Percentiles rank a stretch among this genome's conserved stretches.
Evolutionary conservation across 2,113 vertebrate species (phyloP).

Genomic region (Seriola dumerili): DNA sequence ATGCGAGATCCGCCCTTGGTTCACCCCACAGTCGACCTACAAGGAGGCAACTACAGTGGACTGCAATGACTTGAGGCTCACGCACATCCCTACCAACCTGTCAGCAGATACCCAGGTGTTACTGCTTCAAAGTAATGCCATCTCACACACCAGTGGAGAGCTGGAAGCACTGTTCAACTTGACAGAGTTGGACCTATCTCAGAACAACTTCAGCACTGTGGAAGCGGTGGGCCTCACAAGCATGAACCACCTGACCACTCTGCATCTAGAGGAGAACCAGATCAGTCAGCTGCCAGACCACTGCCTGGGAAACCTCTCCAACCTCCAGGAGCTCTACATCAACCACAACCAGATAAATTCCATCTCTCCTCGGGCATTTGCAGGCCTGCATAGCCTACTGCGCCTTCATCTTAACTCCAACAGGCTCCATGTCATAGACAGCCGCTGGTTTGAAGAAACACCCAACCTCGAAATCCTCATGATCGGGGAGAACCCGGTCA

Average conservation of each 20-base stretch:
- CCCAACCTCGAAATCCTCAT: conserved; percentile 97
- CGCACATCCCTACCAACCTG: conserved; percentile 92
- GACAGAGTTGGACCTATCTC: conserved; percentile 96
- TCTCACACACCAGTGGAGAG: conserved; percentile 90
- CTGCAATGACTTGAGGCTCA: conserved; percentile 96
- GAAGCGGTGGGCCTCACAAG: conserved; percentile 91
- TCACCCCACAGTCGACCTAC: conserved; percentile 97
- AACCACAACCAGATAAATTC: conserved; percentile 97
- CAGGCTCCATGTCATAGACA: conserved; percentile 92
- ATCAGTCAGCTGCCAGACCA: conserved; percentile 92
- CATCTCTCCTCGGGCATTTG: conserved; percentile 93
- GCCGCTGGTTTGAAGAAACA: conserved; percentile 95
- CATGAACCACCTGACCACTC: conserved; percentile 92
- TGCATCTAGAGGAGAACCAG: conserved; percentile 98
- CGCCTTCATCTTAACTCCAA: conserved; percentile 98
- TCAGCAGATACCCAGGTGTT: conserved; percentile 96
- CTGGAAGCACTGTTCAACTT: conserved; percentile 93
- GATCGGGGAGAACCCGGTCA: conserved; percentile 98
- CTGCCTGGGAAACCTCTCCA: conserved; percentile 92
- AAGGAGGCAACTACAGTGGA: conserved; percentile 97
- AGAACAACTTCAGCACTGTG: conserved; percentile 96
- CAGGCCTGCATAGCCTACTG: conserved; percentile 91
- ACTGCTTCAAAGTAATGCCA: conserved; percentile 96
- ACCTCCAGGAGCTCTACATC: conserved; percentile 96
- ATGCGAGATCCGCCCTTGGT: conserved; percentile 97